A percentile compares a stretch with the other conserved stretches of the same genome.
phyloP scores from a whole-genome alignment of 2,113 vertebrate species.

The Ciconia boyciana region DNA sequence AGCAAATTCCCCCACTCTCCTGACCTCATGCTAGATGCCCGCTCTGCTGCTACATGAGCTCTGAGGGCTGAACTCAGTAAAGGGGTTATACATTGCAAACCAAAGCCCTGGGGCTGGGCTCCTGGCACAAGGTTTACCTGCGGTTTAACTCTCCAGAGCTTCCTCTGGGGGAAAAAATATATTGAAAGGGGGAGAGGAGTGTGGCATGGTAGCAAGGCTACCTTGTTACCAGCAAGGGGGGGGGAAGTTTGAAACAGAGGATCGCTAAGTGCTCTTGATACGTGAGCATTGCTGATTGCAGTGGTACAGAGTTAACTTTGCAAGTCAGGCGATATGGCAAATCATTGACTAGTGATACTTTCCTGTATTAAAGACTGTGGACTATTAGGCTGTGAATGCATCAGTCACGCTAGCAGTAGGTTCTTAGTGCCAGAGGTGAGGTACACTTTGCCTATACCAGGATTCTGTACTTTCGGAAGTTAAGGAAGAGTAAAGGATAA shows the following conservation, averaged over 20 bases:
- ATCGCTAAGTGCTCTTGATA: not conserved
- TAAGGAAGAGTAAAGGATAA: not conserved
- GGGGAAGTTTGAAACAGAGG: not conserved
- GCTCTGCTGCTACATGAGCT: not conserved
- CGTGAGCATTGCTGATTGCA: not conserved
- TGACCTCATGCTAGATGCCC: rapidly evolving
- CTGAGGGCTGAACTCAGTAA: not conserved
- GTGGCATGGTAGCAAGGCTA: rapidly evolving
- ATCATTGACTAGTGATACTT: not conserved
- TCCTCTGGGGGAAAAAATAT: too few relatives aligned
- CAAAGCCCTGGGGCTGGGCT: not conserved
- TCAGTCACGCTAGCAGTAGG: not conserved
- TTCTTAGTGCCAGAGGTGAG: not conserved
- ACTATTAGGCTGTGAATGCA: not conserved
- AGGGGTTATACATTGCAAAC: not conserved
- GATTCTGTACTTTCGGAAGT: not conserved
- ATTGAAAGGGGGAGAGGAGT: not conserved
- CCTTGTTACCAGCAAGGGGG: not conserved
- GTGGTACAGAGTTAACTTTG: not conserved
- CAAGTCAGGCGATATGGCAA: not conserved
- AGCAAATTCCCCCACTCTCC: not conserved
- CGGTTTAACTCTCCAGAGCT: not conserved
- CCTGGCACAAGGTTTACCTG: not conserved
- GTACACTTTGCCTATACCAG: not conserved
- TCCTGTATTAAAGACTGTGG: not conserved